Evolutionary conservation across 2,797 vertebrate genomes (phyloP).

Genomic region (Sphenopsis melanotis): DNA sequence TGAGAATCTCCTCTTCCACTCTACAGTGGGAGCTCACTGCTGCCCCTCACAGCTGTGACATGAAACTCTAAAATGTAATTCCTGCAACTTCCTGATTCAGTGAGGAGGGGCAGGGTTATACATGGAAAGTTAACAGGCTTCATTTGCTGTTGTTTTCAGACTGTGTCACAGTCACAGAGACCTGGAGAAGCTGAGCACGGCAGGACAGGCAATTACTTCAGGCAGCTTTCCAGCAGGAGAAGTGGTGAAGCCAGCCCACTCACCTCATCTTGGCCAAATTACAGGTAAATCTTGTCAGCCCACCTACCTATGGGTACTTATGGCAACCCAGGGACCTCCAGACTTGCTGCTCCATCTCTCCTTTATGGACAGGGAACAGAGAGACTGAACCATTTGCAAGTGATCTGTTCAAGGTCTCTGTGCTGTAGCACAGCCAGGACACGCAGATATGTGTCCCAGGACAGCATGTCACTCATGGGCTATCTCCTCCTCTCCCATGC

Average conservation of each 20-base stretch:
- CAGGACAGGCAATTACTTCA: neutral
- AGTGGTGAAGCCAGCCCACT: neutral
- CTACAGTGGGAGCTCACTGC: neutral
- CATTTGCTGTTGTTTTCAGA: neutral
- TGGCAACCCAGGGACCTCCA: neutral
- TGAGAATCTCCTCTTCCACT: neutral
- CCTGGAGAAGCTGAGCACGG: neutral
- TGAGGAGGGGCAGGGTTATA: neutral
- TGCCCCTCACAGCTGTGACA: neutral
- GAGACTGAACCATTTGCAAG: neutral
- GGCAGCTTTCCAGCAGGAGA: neutral
- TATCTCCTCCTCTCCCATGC: neutral
- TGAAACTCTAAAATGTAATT: neutral
- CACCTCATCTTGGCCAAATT: neutral
- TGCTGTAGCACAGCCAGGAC: neutral
- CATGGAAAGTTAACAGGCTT: neutral
- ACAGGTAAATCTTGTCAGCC: neutral
- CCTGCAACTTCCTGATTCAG: neutral
- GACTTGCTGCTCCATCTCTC: neutral
- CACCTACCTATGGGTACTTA: neutral
- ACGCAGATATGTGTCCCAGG: neutral
- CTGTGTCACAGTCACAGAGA: neutral
- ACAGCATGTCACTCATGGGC: fast-evolving
- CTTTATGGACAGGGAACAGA: neutral
- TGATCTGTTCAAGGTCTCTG: neutral